Evolutionary conservation across 2,888 invertebrate genomes (phyloP).

Genomic region (Resseliella maxima): DNA sequence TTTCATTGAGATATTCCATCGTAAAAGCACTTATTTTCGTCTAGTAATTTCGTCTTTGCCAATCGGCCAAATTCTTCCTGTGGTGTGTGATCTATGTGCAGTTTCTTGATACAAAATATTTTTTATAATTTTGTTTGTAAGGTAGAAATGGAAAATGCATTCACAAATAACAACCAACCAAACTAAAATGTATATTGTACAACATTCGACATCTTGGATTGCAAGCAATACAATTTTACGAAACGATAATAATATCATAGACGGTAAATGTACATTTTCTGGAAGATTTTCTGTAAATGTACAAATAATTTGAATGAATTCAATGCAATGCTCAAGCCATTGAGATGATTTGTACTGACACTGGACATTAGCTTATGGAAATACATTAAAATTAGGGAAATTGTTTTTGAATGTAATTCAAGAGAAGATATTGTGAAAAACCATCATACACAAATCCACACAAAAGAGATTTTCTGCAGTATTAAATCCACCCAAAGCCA

Average conservation of each 20-base stretch:
- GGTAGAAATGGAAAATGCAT: background rate
- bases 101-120: background rate
- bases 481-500: background rate
- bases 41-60: background rate
- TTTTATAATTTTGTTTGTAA: too few species aligned
- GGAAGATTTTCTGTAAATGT: background rate
- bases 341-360: constrained; percentile 31
- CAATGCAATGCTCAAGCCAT: background rate
- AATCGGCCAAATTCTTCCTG: background rate
- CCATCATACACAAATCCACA: background rate
- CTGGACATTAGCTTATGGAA: constrained; percentile 10
- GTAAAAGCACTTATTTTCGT: constrained; percentile 3
- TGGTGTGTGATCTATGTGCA: background rate
- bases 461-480: background rate
- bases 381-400: constrained; percentile 23
- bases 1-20: constrained; percentile 12
- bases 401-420: background rate
- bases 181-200: background rate
- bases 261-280: background rate
- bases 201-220: background rate
- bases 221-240: background rate
- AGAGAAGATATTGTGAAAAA: too few species aligned
- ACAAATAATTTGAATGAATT: background rate
- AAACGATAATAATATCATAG: background rate
- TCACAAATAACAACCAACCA: background rate